A percentile compares a stretch with the other conserved stretches of the same genome.
phyloP scores from a whole-genome alignment of 2,797 vertebrate species.

The Acrossocheilus fasciatus region DNA sequence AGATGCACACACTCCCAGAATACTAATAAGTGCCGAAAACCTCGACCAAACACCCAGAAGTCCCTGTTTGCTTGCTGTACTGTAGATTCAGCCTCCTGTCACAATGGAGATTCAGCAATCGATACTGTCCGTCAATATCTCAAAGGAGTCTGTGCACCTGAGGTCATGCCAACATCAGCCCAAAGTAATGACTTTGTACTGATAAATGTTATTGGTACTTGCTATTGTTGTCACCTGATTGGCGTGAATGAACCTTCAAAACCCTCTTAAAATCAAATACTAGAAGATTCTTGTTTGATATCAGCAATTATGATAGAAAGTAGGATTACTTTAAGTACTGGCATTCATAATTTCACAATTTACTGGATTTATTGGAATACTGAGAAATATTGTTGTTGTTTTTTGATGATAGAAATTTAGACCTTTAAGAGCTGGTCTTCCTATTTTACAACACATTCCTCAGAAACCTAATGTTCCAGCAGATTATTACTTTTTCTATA shows the following conservation, averaged over 20 bases:
- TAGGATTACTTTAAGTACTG: background rate
- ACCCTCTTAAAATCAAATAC: background rate
- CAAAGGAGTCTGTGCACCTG: slow-evolving; percentile 23
- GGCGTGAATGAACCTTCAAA: background rate
- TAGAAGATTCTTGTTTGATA: background rate
- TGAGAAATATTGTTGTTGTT: background rate
- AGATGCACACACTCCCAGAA: slow-evolving; percentile 43
- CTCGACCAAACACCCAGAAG: slow-evolving; percentile 21
- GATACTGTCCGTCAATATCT: slow-evolving; percentile 36
- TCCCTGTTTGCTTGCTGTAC: slow-evolving; percentile 5
- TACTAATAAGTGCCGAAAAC: slow-evolving; percentile 35
- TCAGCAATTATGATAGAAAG: too few relatives aligned
- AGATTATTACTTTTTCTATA: background rate
- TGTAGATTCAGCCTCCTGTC: slow-evolving; percentile 18
- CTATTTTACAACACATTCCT: background rate
- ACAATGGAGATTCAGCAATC: slow-evolving; percentile 41
- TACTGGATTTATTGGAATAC: background rate
- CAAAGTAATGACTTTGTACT: slow-evolving; percentile 31
- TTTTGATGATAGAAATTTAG: too few relatives aligned
- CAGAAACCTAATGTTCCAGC: background rate
- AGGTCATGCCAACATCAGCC: slow-evolving; percentile 37
- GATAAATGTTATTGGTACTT: slow-evolving; percentile 33
- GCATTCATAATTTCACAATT: background rate
- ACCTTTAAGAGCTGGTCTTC: background rate
- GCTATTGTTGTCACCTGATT: background rate